A percentile compares a stretch with the other conserved stretches of the same genome.
phyloP scores from a whole-genome alignment of 1,140 invertebrate species.

The Diachasmimorpha longicaudata region DNA sequence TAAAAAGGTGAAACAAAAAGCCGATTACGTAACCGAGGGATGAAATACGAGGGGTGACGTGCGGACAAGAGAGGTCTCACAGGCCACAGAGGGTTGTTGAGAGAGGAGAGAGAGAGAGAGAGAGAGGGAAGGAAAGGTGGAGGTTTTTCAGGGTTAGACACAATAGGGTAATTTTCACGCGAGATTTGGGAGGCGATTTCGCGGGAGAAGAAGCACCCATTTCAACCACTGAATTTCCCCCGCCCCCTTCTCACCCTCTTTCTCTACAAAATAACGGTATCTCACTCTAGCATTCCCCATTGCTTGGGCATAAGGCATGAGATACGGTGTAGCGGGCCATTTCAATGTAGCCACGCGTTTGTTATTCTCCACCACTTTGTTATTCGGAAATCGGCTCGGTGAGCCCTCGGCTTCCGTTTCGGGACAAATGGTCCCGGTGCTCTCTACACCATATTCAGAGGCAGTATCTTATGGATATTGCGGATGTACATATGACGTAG shows the following conservation, averaged over 20 bases:
- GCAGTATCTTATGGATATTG: slow-evolving; percentile 1
- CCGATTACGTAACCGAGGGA: slow-evolving; percentile 61
- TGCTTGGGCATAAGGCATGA: slow-evolving; percentile 39
- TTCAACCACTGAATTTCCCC: not conserved
- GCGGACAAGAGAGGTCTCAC: slow-evolving; percentile 1
- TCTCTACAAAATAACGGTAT: not conserved
- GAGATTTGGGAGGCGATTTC: slow-evolving; percentile 62
- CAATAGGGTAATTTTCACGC: slow-evolving; percentile 65
- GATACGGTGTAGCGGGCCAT: slow-evolving; percentile 55
- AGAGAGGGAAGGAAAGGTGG: not conserved
- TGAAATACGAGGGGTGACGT: slow-evolving; percentile 48
- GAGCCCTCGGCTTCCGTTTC: slow-evolving; percentile 29
- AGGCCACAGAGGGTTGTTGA: not conserved
- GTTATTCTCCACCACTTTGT: slow-evolving; percentile 60
- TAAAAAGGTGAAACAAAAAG: slow-evolving; percentile 63
- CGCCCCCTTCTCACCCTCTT: not conserved
- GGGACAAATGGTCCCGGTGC: slow-evolving; percentile 42
- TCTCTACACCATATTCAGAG: slow-evolving; percentile 8
- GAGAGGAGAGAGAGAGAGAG: not conserved
- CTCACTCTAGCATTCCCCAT: slow-evolving; percentile 14
- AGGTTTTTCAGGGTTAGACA: slow-evolving; percentile 31
- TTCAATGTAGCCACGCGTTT: slow-evolving; percentile 62
- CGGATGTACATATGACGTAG: not conserved
- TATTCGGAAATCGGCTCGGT: slow-evolving; percentile 40
- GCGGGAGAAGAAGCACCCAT: slow-evolving; percentile 41